These are phyloP conservation scores for Aurelia sp. DNA, from an alignment of 30 jellyfish, hydroid and myxozoan genomes.

Conservation along the genomic window DNA sequence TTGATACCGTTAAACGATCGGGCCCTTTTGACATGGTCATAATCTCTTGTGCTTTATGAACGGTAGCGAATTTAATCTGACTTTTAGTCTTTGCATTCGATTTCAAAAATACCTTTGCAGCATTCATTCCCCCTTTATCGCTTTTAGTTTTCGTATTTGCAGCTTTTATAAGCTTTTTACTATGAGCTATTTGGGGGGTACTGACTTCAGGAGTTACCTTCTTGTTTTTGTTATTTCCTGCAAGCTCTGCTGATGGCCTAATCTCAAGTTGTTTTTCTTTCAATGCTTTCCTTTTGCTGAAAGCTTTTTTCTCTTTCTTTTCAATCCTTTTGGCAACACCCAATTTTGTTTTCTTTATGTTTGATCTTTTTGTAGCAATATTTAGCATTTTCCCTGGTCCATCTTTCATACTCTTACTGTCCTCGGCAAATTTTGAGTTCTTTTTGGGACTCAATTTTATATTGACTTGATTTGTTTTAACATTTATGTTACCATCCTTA, in stretches of 20 bases:
- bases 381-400: slow-evolving; percentile 27
- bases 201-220: neutral
- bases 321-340: neutral
- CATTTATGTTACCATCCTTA: slow-evolving; percentile 23
- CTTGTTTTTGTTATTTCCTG: neutral
- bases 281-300: neutral
- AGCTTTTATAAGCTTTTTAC: neutral
- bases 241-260: neutral
- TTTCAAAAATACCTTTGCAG: neutral
- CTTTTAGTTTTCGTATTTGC: neutral
- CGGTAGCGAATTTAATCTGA: slow-evolving; percentile 7
- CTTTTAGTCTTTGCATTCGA: slow-evolving; percentile 6
- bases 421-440: neutral
- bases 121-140: too few species aligned
- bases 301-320: neutral
- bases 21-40: slow-evolving; percentile 28
- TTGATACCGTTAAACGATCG: neutral
- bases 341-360: neutral
- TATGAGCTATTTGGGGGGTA: neutral
- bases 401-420: neutral
- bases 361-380: slow-evolving; percentile 17
- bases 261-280: neutral
- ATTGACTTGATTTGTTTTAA: slow-evolving; percentile 42
- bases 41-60: slow-evolving; percentile 8
- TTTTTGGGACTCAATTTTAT: slow-evolving; percentile 44